These are phyloP conservation scores for Bilobella aurantiaca DNA, from an alignment of 1,140 invertebrate species.

Conservation along the genomic window DNA sequence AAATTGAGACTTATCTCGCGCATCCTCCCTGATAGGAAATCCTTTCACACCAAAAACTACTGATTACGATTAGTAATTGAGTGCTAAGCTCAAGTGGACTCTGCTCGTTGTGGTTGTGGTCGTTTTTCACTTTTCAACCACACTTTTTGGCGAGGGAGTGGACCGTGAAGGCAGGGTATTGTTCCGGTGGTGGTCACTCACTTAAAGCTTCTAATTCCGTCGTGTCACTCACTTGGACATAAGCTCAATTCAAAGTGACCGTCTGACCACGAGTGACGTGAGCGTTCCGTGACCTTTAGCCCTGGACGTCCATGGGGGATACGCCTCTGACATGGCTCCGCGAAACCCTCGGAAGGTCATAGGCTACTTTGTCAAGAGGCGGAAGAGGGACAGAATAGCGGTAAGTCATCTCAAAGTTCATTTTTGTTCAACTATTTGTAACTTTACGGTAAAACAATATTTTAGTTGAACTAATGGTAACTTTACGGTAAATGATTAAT, in stretches of 20 bases:
- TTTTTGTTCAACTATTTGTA: too few species aligned
- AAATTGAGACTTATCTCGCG: too few species aligned
- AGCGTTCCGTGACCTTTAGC: not conserved
- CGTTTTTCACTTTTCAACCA: not conserved
- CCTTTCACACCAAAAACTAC: too few species aligned
- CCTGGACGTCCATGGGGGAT: not conserved
- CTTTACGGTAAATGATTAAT: not conserved
- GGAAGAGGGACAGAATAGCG: slow-evolving; percentile 29
- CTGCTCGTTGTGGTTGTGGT: not conserved
- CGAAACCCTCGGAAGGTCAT: slow-evolving; percentile 27
- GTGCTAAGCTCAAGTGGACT: too few species aligned
- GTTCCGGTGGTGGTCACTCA: not conserved
- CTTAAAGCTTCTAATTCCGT: not conserved
- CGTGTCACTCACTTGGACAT: not conserved
- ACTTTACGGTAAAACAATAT: slow-evolving; percentile 15
- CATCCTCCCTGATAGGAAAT: too few species aligned
- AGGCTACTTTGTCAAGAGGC: slow-evolving; percentile 27
- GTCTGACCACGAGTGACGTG: not conserved
- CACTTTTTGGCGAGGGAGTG: too few species aligned
- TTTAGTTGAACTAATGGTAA: not conserved
- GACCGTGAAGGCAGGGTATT: not conserved
- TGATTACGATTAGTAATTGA: too few species aligned
- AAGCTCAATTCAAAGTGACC: not conserved
- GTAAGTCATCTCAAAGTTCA: too few species aligned
- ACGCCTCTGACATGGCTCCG: slow-evolving; percentile 18